phyloP scores from a whole-genome alignment of 1,140 invertebrate species.

The Venturia canescens region DNA sequence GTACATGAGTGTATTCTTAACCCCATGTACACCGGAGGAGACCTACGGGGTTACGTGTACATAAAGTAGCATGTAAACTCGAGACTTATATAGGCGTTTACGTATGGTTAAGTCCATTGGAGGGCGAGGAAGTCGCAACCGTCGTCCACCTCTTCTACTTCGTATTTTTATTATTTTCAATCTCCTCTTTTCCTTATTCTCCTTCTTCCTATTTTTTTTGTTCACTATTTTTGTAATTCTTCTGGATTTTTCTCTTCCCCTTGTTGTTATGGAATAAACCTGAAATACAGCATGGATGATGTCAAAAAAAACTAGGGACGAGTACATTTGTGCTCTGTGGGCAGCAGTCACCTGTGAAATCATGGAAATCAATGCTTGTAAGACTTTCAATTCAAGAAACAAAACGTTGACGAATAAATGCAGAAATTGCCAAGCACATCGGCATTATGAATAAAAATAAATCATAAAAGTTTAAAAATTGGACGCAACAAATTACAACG shows the following conservation, averaged over 20 bases:
- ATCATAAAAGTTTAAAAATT: too few relatives aligned
- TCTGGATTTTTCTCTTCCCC: slow-evolving; percentile 7
- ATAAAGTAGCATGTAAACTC: slow-evolving; percentile 30
- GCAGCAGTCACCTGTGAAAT: too few relatives aligned
- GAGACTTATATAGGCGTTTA: slow-evolving; percentile 34
- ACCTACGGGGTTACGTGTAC: slow-evolving; percentile 24
- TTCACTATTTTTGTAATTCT: not conserved
- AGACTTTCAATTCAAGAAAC: too few relatives aligned
- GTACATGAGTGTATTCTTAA: not conserved
- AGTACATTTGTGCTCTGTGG: too few relatives aligned
- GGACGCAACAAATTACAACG: too few relatives aligned
- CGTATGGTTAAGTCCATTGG: slow-evolving; percentile 6
- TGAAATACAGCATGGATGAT: too few relatives aligned
- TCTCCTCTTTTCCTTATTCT: not conserved
- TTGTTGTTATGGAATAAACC: too few relatives aligned
- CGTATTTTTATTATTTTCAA: not conserved
- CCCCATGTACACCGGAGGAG: not conserved
- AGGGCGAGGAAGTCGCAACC: slow-evolving; percentile 8
- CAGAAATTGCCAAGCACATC: too few relatives aligned
- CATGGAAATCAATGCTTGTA: too few relatives aligned
- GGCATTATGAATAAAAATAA: too few relatives aligned
- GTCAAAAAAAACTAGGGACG: too few relatives aligned
- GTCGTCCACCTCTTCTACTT: not conserved
- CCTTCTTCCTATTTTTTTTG: not conserved
- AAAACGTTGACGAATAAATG: too few relatives aligned